These are phyloP conservation scores for Monarcha castaneiventris DNA, from an alignment of 2,113 vertebrate species.

Conservation along the genomic window DNA sequence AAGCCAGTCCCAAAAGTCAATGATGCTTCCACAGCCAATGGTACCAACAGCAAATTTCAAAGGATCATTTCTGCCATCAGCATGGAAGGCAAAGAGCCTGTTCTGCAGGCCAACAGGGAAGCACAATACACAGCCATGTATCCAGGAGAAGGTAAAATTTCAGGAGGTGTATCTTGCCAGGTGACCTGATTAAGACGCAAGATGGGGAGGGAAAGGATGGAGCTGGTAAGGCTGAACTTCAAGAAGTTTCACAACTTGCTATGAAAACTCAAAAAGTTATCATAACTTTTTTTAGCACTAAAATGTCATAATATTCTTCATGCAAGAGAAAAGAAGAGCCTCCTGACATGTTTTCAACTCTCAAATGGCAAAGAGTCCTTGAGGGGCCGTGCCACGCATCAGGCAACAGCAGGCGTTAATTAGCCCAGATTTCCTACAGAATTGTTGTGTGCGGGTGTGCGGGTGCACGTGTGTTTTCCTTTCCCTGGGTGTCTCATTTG, in stretches of 20 bases:
- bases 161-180: neutral
- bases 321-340: slow-evolving; percentile 25
- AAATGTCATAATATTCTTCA: slow-evolving; percentile 19
- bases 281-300: neutral
- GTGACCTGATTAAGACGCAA: neutral
- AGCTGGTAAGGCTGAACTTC: neutral
- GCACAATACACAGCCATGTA: rapidly evolving
- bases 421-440: slow-evolving; percentile 7
- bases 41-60: rapidly evolving
- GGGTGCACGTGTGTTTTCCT: neutral
- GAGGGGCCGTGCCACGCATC: slow-evolving; percentile 20
- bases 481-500: slow-evolving; percentile 70
- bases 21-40: neutral
- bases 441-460: neutral
- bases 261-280: neutral
- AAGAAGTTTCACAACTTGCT: neutral
- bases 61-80: rapidly evolving
- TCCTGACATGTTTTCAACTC: slow-evolving; percentile 59
- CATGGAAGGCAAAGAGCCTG: neutral
- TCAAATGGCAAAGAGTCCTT: slow-evolving; percentile 44
- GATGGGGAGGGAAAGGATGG: neutral
- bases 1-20: neutral
- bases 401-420: slow-evolving; percentile 32
- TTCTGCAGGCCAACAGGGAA: rapidly evolving
- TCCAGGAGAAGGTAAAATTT: neutral